phyloP scores from a whole-genome alignment of 2,797 vertebrate species.

The Okamejei kenojei region DNA sequence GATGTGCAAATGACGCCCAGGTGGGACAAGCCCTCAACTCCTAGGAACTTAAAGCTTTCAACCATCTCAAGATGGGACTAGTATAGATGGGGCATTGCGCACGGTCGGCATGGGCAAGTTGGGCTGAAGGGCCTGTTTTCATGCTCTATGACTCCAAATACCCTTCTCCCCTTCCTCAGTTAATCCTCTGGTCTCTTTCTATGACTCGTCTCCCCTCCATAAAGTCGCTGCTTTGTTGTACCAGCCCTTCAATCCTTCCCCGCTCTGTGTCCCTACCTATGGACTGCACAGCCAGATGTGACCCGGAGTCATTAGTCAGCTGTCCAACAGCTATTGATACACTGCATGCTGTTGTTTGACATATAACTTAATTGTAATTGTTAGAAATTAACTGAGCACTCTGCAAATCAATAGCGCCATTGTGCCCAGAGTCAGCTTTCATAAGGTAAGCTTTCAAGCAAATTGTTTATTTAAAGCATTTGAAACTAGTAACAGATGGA shows the following conservation, averaged over 20 bases:
- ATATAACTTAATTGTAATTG: constrained; percentile 33
- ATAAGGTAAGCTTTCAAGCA: constrained; percentile 35
- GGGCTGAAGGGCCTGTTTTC: too few relatives aligned
- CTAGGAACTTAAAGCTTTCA: too few relatives aligned
- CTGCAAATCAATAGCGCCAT: constrained; percentile 31
- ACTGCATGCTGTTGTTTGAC: constrained; percentile 30
- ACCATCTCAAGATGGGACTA: too few relatives aligned
- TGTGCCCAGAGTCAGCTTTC: constrained; percentile 31
- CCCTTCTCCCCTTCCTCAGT: too few relatives aligned
- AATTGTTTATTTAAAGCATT: constrained; percentile 35
- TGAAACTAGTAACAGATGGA: constrained; percentile 35
- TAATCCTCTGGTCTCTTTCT: neutral
- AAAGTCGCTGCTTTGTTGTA: neutral
- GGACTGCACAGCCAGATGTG: neutral
- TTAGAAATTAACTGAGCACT: constrained; percentile 33
- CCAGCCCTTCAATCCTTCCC: neutral
- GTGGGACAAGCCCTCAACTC: too few relatives aligned
- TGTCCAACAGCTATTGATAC: constrained; percentile 33
- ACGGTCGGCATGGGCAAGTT: too few relatives aligned
- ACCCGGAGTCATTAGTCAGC: constrained; percentile 13
- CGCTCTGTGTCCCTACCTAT: neutral
- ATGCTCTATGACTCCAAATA: too few relatives aligned
- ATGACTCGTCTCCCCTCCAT: neutral
- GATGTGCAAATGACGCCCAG: too few relatives aligned
- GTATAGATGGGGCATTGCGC: too few relatives aligned